phyloP scores from a whole-genome alignment of 2,113 vertebrate genomes.

The Amphilophus citrinellus region DNA sequence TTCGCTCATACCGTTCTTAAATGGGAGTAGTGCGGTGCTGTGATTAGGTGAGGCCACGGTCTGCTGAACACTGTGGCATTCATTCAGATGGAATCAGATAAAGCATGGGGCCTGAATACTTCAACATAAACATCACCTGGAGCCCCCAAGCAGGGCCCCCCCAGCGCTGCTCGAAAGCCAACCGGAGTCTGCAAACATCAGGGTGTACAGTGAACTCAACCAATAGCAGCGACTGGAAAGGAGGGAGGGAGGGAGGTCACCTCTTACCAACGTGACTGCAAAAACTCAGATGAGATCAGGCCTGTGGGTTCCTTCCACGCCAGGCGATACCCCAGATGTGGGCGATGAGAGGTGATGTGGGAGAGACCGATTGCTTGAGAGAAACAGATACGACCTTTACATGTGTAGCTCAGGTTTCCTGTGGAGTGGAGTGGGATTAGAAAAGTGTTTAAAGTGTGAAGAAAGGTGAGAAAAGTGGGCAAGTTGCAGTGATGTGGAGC shows the following conservation, averaged over 20 bases:
- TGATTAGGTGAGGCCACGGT: constrained; percentile 56
- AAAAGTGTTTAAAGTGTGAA: not conserved
- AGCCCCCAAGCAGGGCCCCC: constrained; percentile 15
- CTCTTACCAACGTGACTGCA: not conserved
- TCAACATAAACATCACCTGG: constrained; percentile 72
- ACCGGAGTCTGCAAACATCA: constrained; percentile 12
- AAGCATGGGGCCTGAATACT: constrained; percentile 54
- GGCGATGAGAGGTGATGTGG: constrained; percentile 26
- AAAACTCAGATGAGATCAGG: constrained; percentile 45
- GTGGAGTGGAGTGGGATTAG: not conserved
- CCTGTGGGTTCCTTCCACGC: constrained; percentile 34
- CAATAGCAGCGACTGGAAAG: constrained; percentile 15
- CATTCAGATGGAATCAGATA: constrained; percentile 73
- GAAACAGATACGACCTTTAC: constrained; percentile 37
- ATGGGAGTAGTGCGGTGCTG: constrained; percentile 64
- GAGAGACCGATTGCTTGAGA: not conserved
- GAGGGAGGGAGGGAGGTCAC: not conserved
- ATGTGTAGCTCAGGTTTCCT: constrained; percentile 30
- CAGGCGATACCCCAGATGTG: constrained; percentile 42
- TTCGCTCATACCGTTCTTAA: constrained; percentile 43
- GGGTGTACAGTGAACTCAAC: not conserved
- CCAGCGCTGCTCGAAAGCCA: constrained; percentile 15
- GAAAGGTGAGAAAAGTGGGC: constrained; percentile 6
- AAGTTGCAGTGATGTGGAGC: not conserved
- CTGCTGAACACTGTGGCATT: constrained; percentile 69